Conservation (phyloP, 2,797 vertebrate genomes). For the Nasua narica region DNA sequence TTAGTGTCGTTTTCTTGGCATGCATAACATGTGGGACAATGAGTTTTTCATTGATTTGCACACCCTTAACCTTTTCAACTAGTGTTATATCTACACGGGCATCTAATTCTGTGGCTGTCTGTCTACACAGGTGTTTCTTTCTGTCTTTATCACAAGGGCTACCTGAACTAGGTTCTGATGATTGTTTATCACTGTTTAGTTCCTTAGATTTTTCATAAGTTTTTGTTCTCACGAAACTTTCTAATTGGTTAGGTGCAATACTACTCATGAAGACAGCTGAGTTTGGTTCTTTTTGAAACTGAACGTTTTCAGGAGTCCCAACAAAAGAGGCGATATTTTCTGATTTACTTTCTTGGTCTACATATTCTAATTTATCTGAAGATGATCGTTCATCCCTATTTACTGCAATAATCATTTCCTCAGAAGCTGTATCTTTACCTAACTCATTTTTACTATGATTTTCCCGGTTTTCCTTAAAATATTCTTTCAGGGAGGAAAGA, state of each 20-base stretch:
- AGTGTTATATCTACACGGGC: slow-evolving; percentile 80
- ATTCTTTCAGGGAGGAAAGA: slow-evolving; percentile 94
- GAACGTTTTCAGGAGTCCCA: slow-evolving; percentile 79
- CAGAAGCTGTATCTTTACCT: slow-evolving; percentile 82
- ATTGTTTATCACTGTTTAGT: slow-evolving; percentile 84
- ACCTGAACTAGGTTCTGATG: slow-evolving; percentile 73
- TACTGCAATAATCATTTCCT: slow-evolving; percentile 78
- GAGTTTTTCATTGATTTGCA: slow-evolving; percentile 81
- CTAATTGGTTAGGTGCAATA: slow-evolving; percentile 79
- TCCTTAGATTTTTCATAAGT: slow-evolving; percentile 76
- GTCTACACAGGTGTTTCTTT: slow-evolving; percentile 83
- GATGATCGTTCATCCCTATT: slow-evolving; percentile 81
- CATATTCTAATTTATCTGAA: slow-evolving; percentile 82
- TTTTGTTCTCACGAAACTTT: slow-evolving; percentile 87
- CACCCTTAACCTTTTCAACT: slow-evolving; percentile 79
- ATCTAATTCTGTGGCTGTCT: slow-evolving; percentile 85
- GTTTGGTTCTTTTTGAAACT: slow-evolving; percentile 87
- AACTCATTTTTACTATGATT: slow-evolving; percentile 83
- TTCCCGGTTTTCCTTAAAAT: slow-evolving; percentile 91
- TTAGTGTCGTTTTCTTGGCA: slow-evolving; percentile 84
- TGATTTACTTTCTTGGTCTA: slow-evolving; percentile 80
- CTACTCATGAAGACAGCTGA: slow-evolving; percentile 82
- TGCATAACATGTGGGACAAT: slow-evolving; percentile 76
- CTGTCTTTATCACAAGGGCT: slow-evolving; percentile 79
- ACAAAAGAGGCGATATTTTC: slow-evolving; percentile 81